Base-by-base conservation (phyloP, 2,888 invertebrate species). In the Acleris sparsana region DNA sequence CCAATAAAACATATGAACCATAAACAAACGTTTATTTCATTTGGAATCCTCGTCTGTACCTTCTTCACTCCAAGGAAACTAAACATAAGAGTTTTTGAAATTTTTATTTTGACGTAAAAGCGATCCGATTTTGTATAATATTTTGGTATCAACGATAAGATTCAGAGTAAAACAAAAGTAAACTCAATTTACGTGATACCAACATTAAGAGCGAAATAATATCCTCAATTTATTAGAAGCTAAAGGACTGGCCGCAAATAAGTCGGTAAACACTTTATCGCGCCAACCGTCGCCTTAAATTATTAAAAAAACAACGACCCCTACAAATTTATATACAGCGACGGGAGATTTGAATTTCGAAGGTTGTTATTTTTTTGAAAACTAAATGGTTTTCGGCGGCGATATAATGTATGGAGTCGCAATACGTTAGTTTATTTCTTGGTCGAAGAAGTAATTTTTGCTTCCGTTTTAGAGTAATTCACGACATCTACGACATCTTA, bases 211-310 rank as follows among this genome's bases (percentile, higher is more conserved):
- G 61, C 46, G 57, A 57, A 62, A 66, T 62, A 57, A 66, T 62
- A 57, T 53, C 22, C 33, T 52, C 62, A 66, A 62, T 61, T 66
- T 62, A 66, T 62, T 62, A 66, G 52, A 49, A 55, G 25, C 53
- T 55, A 63, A 62, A 59, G 55, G 39, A 70, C 70, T 69, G 71
- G 72, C 72, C 70, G 79, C 80, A 84, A 88, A 87, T 86, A 87
- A 87, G 85, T 85, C 79, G 73, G 86, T 83, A 87, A 84, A 80
- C 85, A 84, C 81, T 88, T 88, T 88, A 88, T 87, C 87, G 84
- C 76, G 70, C 71, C 76, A 76, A 78, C 77, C 77, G 81, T 81
- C 81, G 79, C 73, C 80, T 84, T 85, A 84, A 84, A 83, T 89
- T 83, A 79, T 83, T 77, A 73, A 81, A 85, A 83, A 85, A 84